Evolutionary conservation across 2,113 vertebrate genomes (phyloP).

Genomic region (Lates calcarifer): DNA sequence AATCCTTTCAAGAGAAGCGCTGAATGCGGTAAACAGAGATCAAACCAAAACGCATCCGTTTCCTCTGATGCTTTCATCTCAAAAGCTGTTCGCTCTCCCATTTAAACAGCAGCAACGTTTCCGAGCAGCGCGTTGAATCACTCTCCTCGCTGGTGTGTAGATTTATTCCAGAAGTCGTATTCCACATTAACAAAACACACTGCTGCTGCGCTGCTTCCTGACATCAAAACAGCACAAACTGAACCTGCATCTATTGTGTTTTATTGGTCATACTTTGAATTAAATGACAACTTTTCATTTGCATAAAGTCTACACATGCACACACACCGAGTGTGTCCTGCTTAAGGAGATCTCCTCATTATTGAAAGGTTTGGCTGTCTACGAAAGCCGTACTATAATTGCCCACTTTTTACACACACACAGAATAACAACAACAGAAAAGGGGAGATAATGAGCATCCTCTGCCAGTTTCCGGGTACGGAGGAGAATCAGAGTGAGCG

Average conservation of each 20-base stretch:
- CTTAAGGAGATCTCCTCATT: conserved; percentile 71
- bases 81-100: conserved; percentile 30
- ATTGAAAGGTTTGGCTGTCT: conserved; percentile 58
- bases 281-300: conserved; percentile 52
- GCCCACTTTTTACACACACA: conserved; percentile 54
- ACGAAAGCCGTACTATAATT: conserved; percentile 60
- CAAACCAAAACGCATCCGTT: conserved; percentile 48
- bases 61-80: conserved; percentile 64
- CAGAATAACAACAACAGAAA: conserved; percentile 54
- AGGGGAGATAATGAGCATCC: conserved; percentile 71
- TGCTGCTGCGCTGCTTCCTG: background rate
- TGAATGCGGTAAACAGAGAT: conserved; percentile 61
- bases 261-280: conserved; percentile 53
- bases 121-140: conserved; percentile 6
- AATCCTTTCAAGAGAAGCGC: conserved; percentile 52
- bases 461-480: conserved; percentile 56
- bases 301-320: conserved; percentile 36
- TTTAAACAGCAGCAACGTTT: conserved; percentile 43
- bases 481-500: conserved; percentile 59
- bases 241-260: conserved; percentile 25
- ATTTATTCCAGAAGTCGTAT: conserved; percentile 28
- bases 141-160: background rate
- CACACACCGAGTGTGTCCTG: conserved; percentile 23
- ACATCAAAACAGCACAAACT: conserved; percentile 41
- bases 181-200: conserved; percentile 43